A percentile compares a stretch with the other conserved stretches of the same genome.
phyloP scores from a whole-genome alignment of 2,888 invertebrate species.

The Sinhomidia bicolor region DNA sequence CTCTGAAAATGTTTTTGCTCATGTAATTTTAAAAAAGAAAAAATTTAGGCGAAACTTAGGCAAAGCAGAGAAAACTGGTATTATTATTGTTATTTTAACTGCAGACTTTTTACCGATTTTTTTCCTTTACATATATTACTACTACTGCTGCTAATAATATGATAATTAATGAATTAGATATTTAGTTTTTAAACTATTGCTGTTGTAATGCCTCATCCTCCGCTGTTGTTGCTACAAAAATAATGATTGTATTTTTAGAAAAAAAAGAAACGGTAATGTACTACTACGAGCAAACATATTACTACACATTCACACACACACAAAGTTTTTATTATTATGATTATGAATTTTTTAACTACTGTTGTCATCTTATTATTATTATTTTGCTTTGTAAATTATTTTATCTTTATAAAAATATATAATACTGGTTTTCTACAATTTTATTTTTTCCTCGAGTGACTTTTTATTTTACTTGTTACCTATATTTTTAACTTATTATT shows the following conservation, averaged over 20 bases:
- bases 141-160: neutral
- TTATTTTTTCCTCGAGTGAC: neutral
- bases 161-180: neutral
- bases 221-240: neutral
- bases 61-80: constrained; percentile 58
- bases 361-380: neutral
- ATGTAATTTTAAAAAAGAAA: constrained; percentile 74
- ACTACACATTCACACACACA: neutral
- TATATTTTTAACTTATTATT: neutral
- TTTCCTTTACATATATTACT: neutral
- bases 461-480: neutral
- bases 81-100: constrained; percentile 72
- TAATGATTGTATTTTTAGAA: constrained; percentile 10
- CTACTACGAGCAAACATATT: neutral
- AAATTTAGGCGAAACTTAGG: constrained; percentile 20
- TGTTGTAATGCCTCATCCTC: neutral
- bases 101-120: constrained; percentile 60
- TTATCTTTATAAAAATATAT: neutral
- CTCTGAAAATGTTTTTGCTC: constrained; percentile 77
- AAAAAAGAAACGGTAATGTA: constrained; percentile 37
- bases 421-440: neutral
- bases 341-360: neutral
- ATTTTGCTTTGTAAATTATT: constrained; percentile 6
- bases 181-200: neutral
- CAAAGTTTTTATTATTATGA: neutral